Evolutionary conservation across 1,140 invertebrate genomes (phyloP), one percentile per base, ranked within the genome.

Genomic region (Nylanderia fulva): DNA sequence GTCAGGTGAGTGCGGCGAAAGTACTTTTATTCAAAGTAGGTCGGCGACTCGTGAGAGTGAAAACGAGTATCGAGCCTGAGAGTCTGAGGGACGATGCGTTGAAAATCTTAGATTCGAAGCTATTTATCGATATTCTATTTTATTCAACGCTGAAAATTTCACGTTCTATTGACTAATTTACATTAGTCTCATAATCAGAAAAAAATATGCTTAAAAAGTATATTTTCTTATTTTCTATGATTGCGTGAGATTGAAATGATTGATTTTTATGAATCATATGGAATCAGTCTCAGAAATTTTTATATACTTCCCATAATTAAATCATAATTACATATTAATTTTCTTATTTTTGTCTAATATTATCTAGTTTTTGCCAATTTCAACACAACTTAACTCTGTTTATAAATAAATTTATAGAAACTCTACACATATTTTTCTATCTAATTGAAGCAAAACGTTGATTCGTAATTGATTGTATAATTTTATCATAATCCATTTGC

Each of bases 11-110:
- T 75, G 42, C 61, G 58, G 88, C 61, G 88, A 89, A 90, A 90
- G 87, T 87, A 61, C 88, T 91, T 87, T 87, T 87, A 33, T 39
- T 56, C 54, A 29, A 90, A 88, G 82, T 88, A 64, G 90, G 88
- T 88, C 85, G 83, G 24, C 80, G 21, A 69, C 77, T 69, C 21
- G 24, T 66, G 24, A 69, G 42, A 69, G 68, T 33, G 45, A 71
- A 24, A 71, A 52, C 24, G 15, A 29, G 18, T 11, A 71, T 71
- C 45, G 18, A n/a, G 2, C 1, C 1, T 39, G 29, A 33, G 39
- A 24, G n/a, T 42, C n/a, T 21, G 36, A 45, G 36, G 7, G n/a
- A 66, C 5, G 18, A 27, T 15, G 27, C 11, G 15, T 71, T 54
- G n/a, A 24, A 54, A 18, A 71, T 52, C 27, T 71, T 52, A 21